These are phyloP conservation scores for Erythrolamprus reginae DNA, from an alignment of 2,113 vertebrate species.

Conservation along the genomic window DNA sequence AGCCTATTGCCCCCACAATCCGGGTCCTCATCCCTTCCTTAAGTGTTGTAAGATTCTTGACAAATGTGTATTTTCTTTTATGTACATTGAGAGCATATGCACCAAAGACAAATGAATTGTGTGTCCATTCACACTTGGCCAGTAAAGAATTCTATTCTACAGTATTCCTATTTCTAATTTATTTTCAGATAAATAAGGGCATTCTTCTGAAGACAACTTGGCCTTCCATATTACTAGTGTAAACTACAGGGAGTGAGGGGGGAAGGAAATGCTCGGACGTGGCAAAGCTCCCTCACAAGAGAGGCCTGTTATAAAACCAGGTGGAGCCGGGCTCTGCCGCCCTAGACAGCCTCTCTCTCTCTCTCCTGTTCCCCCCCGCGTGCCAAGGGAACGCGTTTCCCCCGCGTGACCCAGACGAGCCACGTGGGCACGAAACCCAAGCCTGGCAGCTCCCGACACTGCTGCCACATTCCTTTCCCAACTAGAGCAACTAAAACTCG, in stretches of 20 bases:
- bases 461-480: background rate
- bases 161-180: too few relatives aligned
- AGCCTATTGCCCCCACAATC: too few relatives aligned
- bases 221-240: background rate
- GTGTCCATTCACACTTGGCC: too few relatives aligned
- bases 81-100: too few relatives aligned
- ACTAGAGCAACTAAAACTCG: background rate
- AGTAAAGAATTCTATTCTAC: too few relatives aligned
- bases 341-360: background rate
- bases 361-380: background rate
- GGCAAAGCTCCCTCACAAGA: background rate
- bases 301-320: background rate
- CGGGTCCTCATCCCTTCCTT: too few relatives aligned
- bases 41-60: too few relatives aligned
- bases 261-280: background rate
- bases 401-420: conserved; percentile 1
- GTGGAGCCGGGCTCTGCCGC: background rate
- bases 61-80: too few relatives aligned
- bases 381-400: background rate
- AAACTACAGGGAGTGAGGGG: background rate
- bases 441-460: background rate
- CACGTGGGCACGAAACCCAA: background rate
- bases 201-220: background rate
- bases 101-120: too few relatives aligned
- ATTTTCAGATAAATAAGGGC: background rate